Conservation (phyloP, 2,888 invertebrate species). For the Eupelmus urozonus region DNA sequence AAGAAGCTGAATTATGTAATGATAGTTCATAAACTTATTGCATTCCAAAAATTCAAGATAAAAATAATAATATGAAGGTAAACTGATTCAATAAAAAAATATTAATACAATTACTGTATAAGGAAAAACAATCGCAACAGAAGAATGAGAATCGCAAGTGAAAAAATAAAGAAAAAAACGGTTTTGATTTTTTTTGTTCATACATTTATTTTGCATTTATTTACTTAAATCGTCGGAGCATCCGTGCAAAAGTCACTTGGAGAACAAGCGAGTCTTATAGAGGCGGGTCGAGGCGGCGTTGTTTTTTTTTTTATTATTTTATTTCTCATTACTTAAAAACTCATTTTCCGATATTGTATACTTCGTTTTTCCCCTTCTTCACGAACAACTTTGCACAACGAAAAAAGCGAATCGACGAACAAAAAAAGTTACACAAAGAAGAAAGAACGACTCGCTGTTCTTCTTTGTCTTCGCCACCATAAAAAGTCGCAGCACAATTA, state of each 20-base stretch:
- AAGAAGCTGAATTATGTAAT: too few species aligned
- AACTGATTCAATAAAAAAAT: too few species aligned
- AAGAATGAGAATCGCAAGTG: too few species aligned
- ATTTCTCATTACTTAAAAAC: neutral
- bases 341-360: neutral
- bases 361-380: neutral
- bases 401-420: neutral
- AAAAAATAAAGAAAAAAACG: constrained; percentile 38
- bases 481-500: neutral
- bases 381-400: constrained; percentile 14
- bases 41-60: too few species aligned
- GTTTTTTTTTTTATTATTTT: constrained; percentile 11
- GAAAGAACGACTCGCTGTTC: constrained; percentile 2
- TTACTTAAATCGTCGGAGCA: constrained; percentile 58
- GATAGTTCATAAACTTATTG: too few species aligned
- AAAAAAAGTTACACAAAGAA: constrained; percentile 1
- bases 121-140: too few species aligned
- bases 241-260: constrained; percentile 56
- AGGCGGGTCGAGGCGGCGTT: constrained; percentile 45
- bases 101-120: too few species aligned
- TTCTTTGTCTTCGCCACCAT: constrained; percentile 1
- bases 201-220: constrained; percentile 59
- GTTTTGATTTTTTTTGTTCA: constrained; percentile 52
- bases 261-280: constrained; percentile 51
- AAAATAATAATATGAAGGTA: too few species aligned